Evolutionary conservation across 2,888 invertebrate genomes (phyloP), one percentile per base, ranked within the genome.

Genomic region (Carpatolechia fugitivella): DNA sequence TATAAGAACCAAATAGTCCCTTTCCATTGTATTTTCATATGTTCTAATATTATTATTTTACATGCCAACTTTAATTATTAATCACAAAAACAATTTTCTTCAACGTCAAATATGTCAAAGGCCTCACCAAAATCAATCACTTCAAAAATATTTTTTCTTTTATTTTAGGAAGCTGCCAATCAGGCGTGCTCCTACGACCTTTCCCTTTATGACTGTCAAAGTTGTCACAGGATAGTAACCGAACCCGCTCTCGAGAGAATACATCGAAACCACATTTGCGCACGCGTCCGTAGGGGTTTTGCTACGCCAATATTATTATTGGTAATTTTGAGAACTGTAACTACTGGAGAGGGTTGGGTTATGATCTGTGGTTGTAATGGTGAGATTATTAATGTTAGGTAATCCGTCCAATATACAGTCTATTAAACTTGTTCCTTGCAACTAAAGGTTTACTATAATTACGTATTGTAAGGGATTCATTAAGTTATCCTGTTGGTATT

Each of bases 231-330:
- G 56, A 41, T 67, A 63, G 74, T 65, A 70, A 68, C 60, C 68
- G 70, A 74, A 69, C 70, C 70, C 61, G 30, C 60, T 69, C 77
- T 74, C 80, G 35, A 5, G 79, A 62, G 76, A 57, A 53, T 74
- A 80, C 79, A 78, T 50, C 54, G 70, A 73, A 76, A 78, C 74
- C 74, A 64, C 78, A 78, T 78, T 77, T 72, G 70, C 56, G 67
- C 72, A 66, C 70, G 65, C 65, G 68, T 55, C 66, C 30, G 20
- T 29, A 13, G 47, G 47, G 31, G 11, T 31, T 31, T 24, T 7
- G 46, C 33, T 35, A 49, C 13, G 49, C n/a, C 6, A 16, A 16
- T 47, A 47, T 30, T 47, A 47, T 47, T 47, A 47, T 44, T 47
- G 47, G 16, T 31, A 14, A 30, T 29, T 47, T 31, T 47, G 30